phyloP scores from a whole-genome alignment of 2,888 invertebrate species.

The Alentia gelatinosa region DNA sequence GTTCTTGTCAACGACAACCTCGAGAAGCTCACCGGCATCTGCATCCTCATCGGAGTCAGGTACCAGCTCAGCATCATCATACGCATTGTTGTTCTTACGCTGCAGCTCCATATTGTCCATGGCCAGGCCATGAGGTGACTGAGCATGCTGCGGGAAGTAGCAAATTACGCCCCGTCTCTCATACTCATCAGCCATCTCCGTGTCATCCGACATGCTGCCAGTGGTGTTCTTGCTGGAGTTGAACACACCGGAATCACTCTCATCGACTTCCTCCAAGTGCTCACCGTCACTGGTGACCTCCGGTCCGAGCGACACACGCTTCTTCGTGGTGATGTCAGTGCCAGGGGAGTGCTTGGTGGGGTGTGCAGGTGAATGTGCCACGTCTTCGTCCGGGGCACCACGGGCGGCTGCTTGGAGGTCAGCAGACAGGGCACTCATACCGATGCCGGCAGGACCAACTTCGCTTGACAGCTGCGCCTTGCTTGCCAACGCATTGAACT shows the following conservation, averaged over 20 bases:
- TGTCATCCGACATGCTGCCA: conserved; percentile 24
- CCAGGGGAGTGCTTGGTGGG: not conserved
- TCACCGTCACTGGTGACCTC: not conserved
- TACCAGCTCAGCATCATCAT: conserved; percentile 7
- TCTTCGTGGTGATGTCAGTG: not conserved
- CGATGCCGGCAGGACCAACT: conserved; percentile 56
- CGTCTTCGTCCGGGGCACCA: not conserved
- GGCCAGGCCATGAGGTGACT: not conserved
- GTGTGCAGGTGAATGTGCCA: not conserved
- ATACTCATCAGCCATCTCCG: conserved; percentile 25
- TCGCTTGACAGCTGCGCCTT: conserved; percentile 72
- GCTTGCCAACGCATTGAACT: conserved; percentile 71
- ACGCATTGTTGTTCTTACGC: conserved; percentile 1
- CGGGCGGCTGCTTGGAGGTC: not conserved
- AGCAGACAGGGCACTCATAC: conserved; percentile 10
- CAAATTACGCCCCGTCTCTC: not conserved
- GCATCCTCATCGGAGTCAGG: not conserved
- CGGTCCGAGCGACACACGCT: not conserved
- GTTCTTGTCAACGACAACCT: not conserved
- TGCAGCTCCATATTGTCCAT: not conserved
- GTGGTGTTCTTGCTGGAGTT: not conserved
- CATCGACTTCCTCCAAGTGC: not conserved
- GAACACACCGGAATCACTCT: not conserved
- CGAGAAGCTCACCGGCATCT: not conserved
- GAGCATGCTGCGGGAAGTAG: not conserved